Evolutionary conservation across 1,140 invertebrate genomes (phyloP), one percentile per base, ranked within the genome.

Genomic region (Aphaenogaster rudis): DNA sequence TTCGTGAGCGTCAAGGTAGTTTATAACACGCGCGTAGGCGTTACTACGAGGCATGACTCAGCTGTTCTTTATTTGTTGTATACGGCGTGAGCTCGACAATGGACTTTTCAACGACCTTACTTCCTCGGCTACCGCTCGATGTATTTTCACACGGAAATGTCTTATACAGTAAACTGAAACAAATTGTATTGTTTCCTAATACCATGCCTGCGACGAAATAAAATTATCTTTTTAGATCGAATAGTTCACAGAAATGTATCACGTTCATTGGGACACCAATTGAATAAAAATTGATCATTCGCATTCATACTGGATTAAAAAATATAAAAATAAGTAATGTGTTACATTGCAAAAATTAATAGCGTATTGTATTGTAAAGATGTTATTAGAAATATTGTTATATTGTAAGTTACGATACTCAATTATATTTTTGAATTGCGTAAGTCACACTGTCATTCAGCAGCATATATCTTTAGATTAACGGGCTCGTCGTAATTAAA

Each of bases 11-110:
- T 67, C n/a, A n/a, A 13, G 8, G n/a, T 36, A 17, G 36, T 21
- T 81, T 71, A 81, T 57, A 71, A 39, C 28, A 59, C 21, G 8
- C 21, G 21, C 39, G 79, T 48, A 71, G 50, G 66, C 21, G 50
- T 81, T 81, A 69, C 64, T 71, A 71, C 64, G 66, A 15, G 9
- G 15, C 39, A 57, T 81, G 78, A 81, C 52, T 81, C 52, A 71
- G 48, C 64, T 71, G 78, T 81, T 81, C 21, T 81, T 81, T 81
- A 81, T 81, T 71, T 81, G 64, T 71, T 81, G 64, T 57, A 52
- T 39, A 59, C 11, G 45, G 15, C n/a, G 9, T 9, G 15, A 81
- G 17, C 64, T 59, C 79, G 48, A 59, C 36, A 69, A 81, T 69
- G 78, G 66, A 71, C 64, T 71, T 71, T 57, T 81, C 79, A 81